Evolutionary conservation across 2,113 vertebrate species (phyloP), one percentile per base, ranked within the genome.

Genomic region (Phylloscopus whistleri): DNA sequence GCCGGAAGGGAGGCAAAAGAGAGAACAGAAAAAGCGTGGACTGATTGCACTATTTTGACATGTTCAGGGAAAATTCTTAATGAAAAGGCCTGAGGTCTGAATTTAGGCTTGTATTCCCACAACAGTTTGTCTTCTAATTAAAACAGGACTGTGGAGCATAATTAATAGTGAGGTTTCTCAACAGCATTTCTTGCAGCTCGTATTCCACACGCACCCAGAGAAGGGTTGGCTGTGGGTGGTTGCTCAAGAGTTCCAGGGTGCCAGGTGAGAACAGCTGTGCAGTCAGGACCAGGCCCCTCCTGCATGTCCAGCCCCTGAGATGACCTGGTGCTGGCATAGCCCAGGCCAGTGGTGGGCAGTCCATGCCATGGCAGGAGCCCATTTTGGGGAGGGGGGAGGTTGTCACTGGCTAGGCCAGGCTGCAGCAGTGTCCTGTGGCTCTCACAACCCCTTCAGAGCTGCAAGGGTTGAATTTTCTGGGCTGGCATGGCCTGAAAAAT

Each of bases 121-220:
- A 93, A 85, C 94, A 51, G 64, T 96, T 97, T 95, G 92, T 94
- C 95, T 96, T 90, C 95, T 97, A 97, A 96, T 96, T 97, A 97
- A 94, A 94, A 90, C 18, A 92, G 93, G 78, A 74, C 86, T 69
- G 76, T 87, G 84, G 91, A 96, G 89, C 95, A 87, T 94, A 95
- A 96, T 95, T 96, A 96, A 96, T 84, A 89, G 84, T 62, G 87
- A 96, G 72, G 70, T 94, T 89, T 91, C 92, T 95, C 86, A 51
- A 62, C 49, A 74, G 66, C 15, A 1, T 70, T 79, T 68, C 75
- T 72, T 66, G 60, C 33, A 43, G 85, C 72, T 92, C 3, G 0
- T 58, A 6, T 56, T 79, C 27, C 55, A n/a, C 41, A 52, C 0
- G 0, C 10, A 0, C 28, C 72, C 59, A 14, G 66, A 31, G 68